These are phyloP conservation scores for Drosophila affinis DNA, from an alignment of 2,888 invertebrate species.

Conservation along the genomic window DNA sequence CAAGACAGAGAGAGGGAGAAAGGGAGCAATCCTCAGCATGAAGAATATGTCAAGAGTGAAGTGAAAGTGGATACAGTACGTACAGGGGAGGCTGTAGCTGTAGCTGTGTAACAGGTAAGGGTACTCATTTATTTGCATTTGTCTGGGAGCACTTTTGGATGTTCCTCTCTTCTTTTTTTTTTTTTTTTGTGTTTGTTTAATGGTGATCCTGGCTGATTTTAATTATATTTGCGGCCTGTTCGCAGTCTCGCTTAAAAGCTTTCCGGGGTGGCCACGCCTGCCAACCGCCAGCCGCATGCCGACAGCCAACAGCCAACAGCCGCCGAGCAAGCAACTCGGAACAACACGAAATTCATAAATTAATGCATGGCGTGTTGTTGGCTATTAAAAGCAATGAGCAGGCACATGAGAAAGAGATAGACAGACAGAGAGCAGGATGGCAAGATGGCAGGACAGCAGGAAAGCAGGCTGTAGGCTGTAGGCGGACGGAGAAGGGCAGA, in stretches of 20 bases:
- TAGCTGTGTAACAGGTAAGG: not conserved
- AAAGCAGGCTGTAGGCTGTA: not conserved
- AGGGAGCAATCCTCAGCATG: not conserved
- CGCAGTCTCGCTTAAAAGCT: constrained; percentile 33
- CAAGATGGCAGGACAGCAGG: too few species aligned
- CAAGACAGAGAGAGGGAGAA: constrained; percentile 3
- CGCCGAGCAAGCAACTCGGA: constrained; percentile 5
- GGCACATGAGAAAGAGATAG: constrained; percentile 65
- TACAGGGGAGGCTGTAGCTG: not conserved
- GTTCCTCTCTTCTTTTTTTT: constrained; percentile 10
- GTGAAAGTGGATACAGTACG: too few species aligned
- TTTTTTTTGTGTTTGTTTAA: constrained; percentile 15
- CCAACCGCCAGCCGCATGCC: not conserved
- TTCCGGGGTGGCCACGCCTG: constrained; percentile 36
- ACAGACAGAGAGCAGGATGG: constrained; percentile 14
- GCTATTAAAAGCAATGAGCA: constrained; percentile 78
- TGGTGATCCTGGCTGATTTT: constrained; percentile 6
- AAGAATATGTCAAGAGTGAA: not conserved
- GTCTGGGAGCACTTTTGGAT: constrained; percentile 7
- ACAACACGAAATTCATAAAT: constrained; percentile 70
- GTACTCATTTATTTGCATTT: not conserved
- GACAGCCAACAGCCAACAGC: not conserved
- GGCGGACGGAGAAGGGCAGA: not conserved
- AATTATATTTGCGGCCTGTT: constrained; percentile 33
- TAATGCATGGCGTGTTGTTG: constrained; percentile 79